These are phyloP conservation scores for Sesamia nonagrioides DNA, from an alignment of 1,140 invertebrate genomes.

Conservation along the genomic window DNA sequence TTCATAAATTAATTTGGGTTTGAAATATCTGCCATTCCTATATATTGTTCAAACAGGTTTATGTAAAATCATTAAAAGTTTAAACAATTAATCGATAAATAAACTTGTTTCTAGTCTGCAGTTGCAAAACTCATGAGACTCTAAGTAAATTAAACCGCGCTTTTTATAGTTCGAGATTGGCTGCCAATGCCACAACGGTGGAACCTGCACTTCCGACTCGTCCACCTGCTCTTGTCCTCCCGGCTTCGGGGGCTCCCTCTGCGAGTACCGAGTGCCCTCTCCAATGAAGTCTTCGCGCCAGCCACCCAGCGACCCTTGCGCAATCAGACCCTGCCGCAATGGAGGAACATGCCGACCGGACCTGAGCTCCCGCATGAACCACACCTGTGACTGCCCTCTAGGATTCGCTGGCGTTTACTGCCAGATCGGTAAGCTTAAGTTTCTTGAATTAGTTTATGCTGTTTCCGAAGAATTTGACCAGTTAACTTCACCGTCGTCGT, in stretches of 20 bases:
- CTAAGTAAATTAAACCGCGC: neutral
- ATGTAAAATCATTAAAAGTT: no score
- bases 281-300: conserved; percentile 54
- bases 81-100: neutral
- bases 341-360: conserved; percentile 92
- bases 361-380: conserved; percentile 84
- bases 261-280: conserved; percentile 89
- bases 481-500: no score
- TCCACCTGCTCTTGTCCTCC: conserved; percentile 86
- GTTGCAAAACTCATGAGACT: no score
- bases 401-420: conserved; percentile 93
- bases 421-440: conserved; percentile 92
- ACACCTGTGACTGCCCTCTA: conserved; percentile 93
- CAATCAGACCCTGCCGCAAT: conserved; percentile 92
- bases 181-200: conserved; percentile 85
- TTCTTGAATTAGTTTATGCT: no score
- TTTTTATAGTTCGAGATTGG: conserved; percentile 60
- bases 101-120: neutral
- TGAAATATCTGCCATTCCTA: no score
- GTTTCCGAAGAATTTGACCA: no score
- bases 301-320: conserved; percentile 88
- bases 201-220: conserved; percentile 71
- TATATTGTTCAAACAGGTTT: no score
- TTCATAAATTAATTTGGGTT: no score
- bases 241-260: conserved; percentile 90